Percentiles rank a stretch among this genome's conserved stretches.
Conservation (phyloP, 2,113 vertebrate species). For the Andinoacara biseriatus region DNA sequence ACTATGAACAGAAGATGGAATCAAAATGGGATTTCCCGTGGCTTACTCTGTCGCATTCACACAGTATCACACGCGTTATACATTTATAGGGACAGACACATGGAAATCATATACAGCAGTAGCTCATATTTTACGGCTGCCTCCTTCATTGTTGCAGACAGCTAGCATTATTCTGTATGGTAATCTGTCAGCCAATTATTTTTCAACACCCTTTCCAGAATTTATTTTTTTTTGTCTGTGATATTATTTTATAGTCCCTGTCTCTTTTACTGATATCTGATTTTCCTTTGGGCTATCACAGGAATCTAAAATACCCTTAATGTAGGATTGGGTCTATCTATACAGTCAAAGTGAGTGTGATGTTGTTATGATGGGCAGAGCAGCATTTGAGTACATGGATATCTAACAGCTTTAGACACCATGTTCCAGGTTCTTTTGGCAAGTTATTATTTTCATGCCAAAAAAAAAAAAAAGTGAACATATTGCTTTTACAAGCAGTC, state of each 20-base stretch:
- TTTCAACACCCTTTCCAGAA: background rate
- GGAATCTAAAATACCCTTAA: background rate
- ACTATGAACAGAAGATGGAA: background rate
- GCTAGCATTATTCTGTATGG: background rate
- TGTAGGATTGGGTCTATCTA: background rate
- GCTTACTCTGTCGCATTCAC: background rate
- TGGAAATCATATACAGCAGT: slow-evolving; percentile 9
- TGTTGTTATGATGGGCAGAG: slow-evolving; percentile 10
- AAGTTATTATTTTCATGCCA: slow-evolving; percentile 3
- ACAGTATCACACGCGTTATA: background rate
- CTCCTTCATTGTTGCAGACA: background rate
- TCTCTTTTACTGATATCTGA: background rate
- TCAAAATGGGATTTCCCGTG: slow-evolving; percentile 3
- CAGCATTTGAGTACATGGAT: background rate
- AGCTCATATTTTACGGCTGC: background rate
- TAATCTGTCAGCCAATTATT: background rate
- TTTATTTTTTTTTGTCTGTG: background rate
- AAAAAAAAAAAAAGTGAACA: background rate
- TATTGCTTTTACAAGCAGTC: background rate
- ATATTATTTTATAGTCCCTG: background rate
- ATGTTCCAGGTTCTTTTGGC: background rate
- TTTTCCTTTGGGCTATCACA: background rate
- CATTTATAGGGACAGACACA: slow-evolving; percentile 5
- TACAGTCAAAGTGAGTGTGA: slow-evolving; percentile 1
- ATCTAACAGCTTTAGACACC: background rate